Evolutionary conservation across 2,113 vertebrate species (phyloP).

Genomic region (Pomatorhinus ruficollis): DNA sequence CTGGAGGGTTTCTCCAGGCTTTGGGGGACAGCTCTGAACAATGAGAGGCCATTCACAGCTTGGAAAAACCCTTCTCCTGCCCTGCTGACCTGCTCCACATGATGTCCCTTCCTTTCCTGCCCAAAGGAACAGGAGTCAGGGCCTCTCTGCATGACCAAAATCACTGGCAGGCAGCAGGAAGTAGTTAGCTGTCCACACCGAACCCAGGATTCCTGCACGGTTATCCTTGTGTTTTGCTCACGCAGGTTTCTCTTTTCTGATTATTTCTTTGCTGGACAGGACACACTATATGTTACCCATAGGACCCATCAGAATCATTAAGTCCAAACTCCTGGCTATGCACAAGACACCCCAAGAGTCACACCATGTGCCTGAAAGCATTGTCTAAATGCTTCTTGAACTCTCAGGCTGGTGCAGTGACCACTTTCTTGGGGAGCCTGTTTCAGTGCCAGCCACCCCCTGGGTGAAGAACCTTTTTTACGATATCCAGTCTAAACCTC

Average conservation of each 20-base stretch:
- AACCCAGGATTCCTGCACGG: accelerated
- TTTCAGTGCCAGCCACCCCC: accelerated
- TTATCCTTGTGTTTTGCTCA: not conserved
- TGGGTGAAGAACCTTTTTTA: not conserved
- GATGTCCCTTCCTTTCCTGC: not conserved
- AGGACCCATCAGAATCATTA: not conserved
- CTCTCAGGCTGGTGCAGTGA: not conserved
- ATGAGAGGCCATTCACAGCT: accelerated
- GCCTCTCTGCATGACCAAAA: accelerated
- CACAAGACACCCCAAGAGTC: not conserved
- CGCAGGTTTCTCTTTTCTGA: not conserved
- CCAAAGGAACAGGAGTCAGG: not conserved
- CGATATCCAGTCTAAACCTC: not conserved
- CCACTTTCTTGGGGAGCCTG: not conserved
- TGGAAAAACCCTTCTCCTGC: not conserved
- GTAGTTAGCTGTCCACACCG: not conserved
- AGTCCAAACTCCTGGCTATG: not conserved
- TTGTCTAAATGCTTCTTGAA: not conserved
- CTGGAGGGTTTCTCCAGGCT: not conserved
- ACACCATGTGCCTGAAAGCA: not conserved
- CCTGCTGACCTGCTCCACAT: accelerated
- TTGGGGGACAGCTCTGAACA: not conserved
- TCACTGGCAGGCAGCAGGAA: not conserved
- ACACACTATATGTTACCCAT: accelerated
- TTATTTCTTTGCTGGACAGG: not conserved